Conservation (phyloP, 1,140 invertebrate genomes). For the Aphelinus atriplicis region DNA sequence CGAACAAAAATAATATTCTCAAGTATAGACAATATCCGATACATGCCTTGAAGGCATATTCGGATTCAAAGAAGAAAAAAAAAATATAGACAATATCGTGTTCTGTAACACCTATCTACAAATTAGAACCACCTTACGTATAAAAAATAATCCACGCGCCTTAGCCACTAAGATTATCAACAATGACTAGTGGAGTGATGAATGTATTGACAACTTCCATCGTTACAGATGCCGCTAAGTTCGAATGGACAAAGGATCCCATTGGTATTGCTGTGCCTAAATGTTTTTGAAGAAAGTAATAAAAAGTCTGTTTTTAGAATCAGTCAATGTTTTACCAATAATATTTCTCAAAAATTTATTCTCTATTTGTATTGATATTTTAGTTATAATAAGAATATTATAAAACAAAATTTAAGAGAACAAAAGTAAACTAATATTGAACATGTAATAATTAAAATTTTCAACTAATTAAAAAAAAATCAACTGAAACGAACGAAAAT, state of each 20-base stretch:
- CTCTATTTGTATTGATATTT: constrained; percentile 11
- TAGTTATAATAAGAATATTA: constrained; percentile 15
- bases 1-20: too few relatives aligned
- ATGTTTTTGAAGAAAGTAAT: constrained; percentile 54
- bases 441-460: too few relatives aligned
- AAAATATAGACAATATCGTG: constrained; percentile 5
- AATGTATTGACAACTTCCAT: constrained; percentile 59
- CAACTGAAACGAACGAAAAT: not conserved
- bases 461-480: too few relatives aligned
- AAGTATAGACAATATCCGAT: too few relatives aligned
- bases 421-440: too few relatives aligned
- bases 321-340: not conserved
- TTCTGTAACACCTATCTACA: constrained; percentile 38
- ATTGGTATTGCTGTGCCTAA: constrained; percentile 55
- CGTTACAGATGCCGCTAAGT: constrained; percentile 62
- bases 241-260: constrained; percentile 63
- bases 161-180: constrained; percentile 48
- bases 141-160: constrained; percentile 47
- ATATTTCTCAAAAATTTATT: not conserved
- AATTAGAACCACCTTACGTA: constrained; percentile 63
- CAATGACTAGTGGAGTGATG: constrained; percentile 53
- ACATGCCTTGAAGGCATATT: too few relatives aligned
- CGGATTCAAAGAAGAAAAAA: not conserved
- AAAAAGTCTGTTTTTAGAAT: constrained; percentile 32
- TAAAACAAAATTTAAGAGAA: not conserved